These are phyloP conservation scores for Ctena decussata DNA, from an alignment of 2,888 invertebrate genomes.

Conservation along the genomic window DNA sequence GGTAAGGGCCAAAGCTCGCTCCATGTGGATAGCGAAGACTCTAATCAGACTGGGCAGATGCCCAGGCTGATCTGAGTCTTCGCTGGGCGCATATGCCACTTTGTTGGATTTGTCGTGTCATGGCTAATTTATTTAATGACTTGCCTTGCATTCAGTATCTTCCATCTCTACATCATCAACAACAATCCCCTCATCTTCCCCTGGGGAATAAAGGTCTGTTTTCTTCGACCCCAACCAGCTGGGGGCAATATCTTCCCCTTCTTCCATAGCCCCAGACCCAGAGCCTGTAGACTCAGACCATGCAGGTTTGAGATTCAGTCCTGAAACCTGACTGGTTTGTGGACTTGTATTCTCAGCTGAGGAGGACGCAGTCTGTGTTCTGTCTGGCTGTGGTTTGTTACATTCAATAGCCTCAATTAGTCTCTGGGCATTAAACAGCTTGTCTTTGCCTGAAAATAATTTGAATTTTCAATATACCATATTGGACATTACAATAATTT, in stretches of 20 bases:
- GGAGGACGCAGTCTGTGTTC: background rate
- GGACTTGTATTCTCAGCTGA: background rate
- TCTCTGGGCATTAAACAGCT: slow-evolving; percentile 32
- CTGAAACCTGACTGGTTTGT: background rate
- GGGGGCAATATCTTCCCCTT: background rate
- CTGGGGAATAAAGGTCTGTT: background rate
- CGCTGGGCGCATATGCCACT: too few species aligned
- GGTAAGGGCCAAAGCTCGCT: too few species aligned
- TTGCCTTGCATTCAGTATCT: background rate
- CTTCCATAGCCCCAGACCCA: background rate
- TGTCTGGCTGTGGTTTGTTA: background rate
- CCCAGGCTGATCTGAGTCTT: too few species aligned
- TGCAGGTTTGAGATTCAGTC: background rate
- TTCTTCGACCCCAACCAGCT: background rate
- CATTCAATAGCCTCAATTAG: slow-evolving; percentile 48
- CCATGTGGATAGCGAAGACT: too few species aligned
- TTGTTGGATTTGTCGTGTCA: too few species aligned
- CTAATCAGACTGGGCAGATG: too few species aligned
- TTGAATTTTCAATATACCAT: too few species aligned
- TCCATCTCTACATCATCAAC: slow-evolving; percentile 1
- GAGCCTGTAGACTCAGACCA: background rate
- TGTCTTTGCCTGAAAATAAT: slow-evolving; percentile 22
- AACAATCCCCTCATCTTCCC: background rate
- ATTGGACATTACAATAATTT: too few species aligned
- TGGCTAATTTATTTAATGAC: too few species aligned